A percentile compares a stretch with the other conserved stretches of the same genome.
Evolutionary conservation across 2,888 invertebrate genomes (phyloP).

Genomic region (Ichneumoninae sp.): DNA sequence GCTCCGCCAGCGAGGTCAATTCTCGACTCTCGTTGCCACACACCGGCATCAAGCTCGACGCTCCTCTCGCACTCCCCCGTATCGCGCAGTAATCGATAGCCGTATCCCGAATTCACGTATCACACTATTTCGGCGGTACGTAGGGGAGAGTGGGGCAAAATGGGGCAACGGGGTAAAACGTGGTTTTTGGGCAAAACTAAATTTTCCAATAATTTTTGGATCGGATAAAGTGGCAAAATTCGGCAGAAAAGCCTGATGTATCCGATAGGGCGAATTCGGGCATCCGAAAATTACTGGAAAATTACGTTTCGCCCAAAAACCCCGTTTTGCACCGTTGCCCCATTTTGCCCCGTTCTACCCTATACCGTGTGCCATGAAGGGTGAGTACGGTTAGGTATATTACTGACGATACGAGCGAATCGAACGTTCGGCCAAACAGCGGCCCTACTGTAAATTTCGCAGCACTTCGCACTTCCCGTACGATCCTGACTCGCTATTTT

Average conservation of each 20-base stretch:
- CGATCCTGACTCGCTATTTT: neutral
- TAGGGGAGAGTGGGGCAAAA: neutral
- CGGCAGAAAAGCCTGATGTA: too few species aligned
- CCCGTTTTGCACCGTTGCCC: too few species aligned
- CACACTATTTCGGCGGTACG: slow-evolving; percentile 39
- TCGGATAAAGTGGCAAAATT: too few species aligned
- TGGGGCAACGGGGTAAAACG: too few species aligned
- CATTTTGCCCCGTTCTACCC: too few species aligned
- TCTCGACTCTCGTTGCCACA: slow-evolving; percentile 62
- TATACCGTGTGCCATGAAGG: slow-evolving; percentile 9
- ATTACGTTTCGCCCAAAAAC: too few species aligned
- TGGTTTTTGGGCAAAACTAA: too few species aligned
- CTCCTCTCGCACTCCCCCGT: slow-evolving; percentile 16
- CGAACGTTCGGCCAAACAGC: slow-evolving; percentile 42
- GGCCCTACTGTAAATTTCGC: slow-evolving; percentile 57
- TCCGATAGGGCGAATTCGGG: too few species aligned
- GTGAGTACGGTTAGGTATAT: neutral
- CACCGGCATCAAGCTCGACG: slow-evolving; percentile 50
- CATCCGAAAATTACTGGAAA: too few species aligned
- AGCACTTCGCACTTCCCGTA: slow-evolving; percentile 42
- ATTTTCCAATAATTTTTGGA: too few species aligned
- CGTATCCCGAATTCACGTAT: slow-evolving; percentile 57
- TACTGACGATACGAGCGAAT: slow-evolving; percentile 41
- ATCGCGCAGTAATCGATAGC: slow-evolving; percentile 63
- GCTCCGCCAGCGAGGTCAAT: slow-evolving; percentile 54